phyloP scores from a whole-genome alignment of 2,113 vertebrate genomes.

The Lepidothrix coronata region DNA sequence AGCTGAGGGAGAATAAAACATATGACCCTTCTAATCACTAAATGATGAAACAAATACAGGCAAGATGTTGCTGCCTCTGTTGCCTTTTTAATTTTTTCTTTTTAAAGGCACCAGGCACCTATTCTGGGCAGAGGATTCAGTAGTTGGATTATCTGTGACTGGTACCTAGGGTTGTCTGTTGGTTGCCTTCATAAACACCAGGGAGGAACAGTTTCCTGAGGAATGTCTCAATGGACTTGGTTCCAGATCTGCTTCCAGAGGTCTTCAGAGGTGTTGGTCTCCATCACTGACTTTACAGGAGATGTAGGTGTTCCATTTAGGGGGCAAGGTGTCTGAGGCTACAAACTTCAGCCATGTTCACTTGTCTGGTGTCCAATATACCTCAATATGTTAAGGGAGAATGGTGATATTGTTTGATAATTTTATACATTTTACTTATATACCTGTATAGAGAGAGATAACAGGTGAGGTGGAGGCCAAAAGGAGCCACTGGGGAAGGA shows the following conservation, averaged over 20 bases:
- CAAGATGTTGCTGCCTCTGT: background rate
- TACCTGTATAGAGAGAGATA: background rate
- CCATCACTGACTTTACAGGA: background rate
- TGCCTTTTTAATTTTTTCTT: background rate
- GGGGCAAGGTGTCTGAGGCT: background rate
- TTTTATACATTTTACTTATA: background rate
- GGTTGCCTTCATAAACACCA: background rate
- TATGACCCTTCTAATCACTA: background rate
- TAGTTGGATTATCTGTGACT: background rate
- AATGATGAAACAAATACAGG: background rate
- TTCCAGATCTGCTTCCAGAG: background rate
- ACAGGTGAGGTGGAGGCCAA: background rate
- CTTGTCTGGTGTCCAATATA: background rate
- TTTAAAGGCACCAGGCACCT: background rate
- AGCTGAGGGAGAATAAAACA: background rate
- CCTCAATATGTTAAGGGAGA: background rate
- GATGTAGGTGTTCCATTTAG: background rate
- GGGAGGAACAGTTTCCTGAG: background rate
- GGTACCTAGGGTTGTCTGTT: background rate
- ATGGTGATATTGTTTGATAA: background rate
- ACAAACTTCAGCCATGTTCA: background rate
- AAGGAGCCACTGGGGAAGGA: background rate
- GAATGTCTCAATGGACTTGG: background rate
- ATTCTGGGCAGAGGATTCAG: background rate
- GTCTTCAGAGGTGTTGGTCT: background rate